Evolutionary conservation across 2,888 invertebrate genomes (phyloP), one percentile per base, ranked within the genome.

Genomic region (Drosophila cracens): DNA sequence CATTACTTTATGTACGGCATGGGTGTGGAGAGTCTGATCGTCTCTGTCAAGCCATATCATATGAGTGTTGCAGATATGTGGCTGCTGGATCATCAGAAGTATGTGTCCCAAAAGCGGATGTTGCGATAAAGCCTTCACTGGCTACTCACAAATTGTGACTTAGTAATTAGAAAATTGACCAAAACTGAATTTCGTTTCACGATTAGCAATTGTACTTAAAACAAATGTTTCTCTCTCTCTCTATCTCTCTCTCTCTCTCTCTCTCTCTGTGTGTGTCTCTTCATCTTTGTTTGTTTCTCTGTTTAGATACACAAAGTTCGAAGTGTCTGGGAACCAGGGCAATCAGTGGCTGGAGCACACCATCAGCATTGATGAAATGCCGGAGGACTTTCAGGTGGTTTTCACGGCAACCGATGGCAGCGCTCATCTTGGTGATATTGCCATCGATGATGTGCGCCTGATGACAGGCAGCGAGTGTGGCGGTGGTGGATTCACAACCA

Each of bases 1-100:
- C 96, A 94, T 93, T 97, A 97, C 88, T 96, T 97, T 90, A 97
- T 97, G 97, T 96, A 94, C 90, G 97, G 97, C 11, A 91, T 92
- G 75, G 94, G 94, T 0, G 95, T 94, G 16, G 96, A 95, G 0
- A 92, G 92, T 4, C 85, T 96, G 52, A 93, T 94, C 64, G 94
- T 95, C 0, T 90, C 94, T 73, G 90, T 95, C 7, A 94, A 94
- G 62, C 93, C 93, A 2, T 92, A 94, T 33, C 87, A 88, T 0
- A 29, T 91, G n/a, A 76, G 70, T 18, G 57, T 91, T 91, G 46
- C 80, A 85, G 59, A 81, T 7, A 81, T 74, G 74, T 80, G 68
- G 73, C 13, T 2, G 13, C 36, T 4, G 2, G 49, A 67, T 43
- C 59, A 36, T 27, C 7, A 40, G 33, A 60, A 65, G 81, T 82